Base-by-base conservation (phyloP, 2,113 vertebrate species). In the Strigops habroptila region DNA sequence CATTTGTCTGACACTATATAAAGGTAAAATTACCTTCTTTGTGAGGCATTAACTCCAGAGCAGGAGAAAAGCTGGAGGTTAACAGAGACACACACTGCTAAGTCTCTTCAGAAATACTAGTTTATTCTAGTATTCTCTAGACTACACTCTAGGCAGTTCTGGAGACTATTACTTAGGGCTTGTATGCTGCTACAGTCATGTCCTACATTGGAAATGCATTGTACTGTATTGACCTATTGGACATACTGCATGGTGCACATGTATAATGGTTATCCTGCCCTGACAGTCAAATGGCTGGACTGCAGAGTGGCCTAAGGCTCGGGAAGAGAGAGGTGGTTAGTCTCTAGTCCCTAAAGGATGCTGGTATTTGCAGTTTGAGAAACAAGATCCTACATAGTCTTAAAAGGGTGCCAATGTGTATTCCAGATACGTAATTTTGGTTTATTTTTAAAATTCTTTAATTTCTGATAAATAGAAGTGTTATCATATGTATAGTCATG, bases 11-110 rank as follows among this genome's bases (percentile, higher is more conserved):
- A 86, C 18, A 37, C 28, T 80, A 14, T 48, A 15, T 53, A 46
- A 92, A 85, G 57, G 52, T 69, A 62, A 77, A 88, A 73, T 70
- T 37, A 64, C 24, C 60, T 81, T 82, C 55, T 57, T 85, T 57
- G 25, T 76, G 70, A 85, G 18, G 49, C 57, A 33, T 69, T 88
- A 80, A 65, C 57, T 92, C 49, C 78, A 84, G 85, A 86, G n/a
- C 60, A 74, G 74, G 55, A 68, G 35, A 44, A 70, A 68, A 75
- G 44, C 44, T 76, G 51, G 48, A 77, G 14, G 30, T 60, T 69
- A 24, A 68, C 7, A 73, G 48, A 76, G 24, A 46, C 27, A n/a
- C 17, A 22, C 15, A 16, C n/a, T 76, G 59, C 8, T 69, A 64
- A 65, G 23, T 83, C 53, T 86, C n/a, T 59, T 91, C 18, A 41